Conservation (phyloP, 1,140 invertebrate species). For the Drosophila takahashii region DNA sequence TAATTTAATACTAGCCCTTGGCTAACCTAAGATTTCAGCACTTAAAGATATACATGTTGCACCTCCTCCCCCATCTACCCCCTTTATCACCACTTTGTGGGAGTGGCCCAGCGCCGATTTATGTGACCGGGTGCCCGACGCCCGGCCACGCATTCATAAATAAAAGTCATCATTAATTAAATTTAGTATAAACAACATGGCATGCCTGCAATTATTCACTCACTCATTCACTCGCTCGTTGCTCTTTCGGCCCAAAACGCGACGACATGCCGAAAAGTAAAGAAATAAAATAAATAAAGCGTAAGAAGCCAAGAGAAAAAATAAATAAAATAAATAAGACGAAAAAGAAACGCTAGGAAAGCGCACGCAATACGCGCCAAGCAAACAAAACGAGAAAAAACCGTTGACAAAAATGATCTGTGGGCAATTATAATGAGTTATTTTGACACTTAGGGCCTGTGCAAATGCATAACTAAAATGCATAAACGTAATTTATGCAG, state of each 20-base stretch:
- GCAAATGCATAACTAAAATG: conserved; percentile 76
- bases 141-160: conserved; percentile 75
- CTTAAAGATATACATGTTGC: conserved; percentile 5
- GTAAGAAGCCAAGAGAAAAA: conserved; percentile 21
- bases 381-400: conserved; percentile 27
- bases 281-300: conserved; percentile 19
- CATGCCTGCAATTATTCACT: conserved; percentile 81
- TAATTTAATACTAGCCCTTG: conserved; percentile 13
- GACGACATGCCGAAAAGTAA: conserved; percentile 44
- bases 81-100: conserved; percentile 14
- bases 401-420: conserved; percentile 81
- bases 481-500: conserved; percentile 79
- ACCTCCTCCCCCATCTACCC: conserved; percentile 3
- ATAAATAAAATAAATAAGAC: conserved; percentile 14
- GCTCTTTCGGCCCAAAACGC: conserved; percentile 45
- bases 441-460: conserved; percentile 79
- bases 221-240: conserved; percentile 53
- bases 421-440: conserved; percentile 84
- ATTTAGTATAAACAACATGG: conserved; percentile 80
- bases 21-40: background rate
- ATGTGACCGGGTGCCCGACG: conserved; percentile 60
- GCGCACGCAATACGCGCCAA: conserved; percentile 56
- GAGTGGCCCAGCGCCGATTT: conserved; percentile 67
- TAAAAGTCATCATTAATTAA: conserved; percentile 83
- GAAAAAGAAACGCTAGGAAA: conserved; percentile 54